Base-by-base conservation (phyloP, 2,113 vertebrate species). In the Cyprinodon variegatus region DNA sequence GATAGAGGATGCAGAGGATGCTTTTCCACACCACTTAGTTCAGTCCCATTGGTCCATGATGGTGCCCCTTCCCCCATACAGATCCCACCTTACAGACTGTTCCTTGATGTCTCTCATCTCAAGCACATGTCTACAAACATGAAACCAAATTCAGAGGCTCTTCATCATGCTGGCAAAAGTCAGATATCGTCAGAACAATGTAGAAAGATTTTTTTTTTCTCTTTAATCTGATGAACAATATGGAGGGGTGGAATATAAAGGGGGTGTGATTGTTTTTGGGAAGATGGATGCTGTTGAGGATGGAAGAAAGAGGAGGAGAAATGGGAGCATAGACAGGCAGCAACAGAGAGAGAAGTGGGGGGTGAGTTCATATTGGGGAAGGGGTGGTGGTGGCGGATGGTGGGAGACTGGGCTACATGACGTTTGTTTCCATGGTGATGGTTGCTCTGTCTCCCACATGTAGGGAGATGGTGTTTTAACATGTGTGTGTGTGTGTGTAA, bases 371-470 rank as follows among this genome's bases (percentile, higher is more conserved):
- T 87, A 91, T 85, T 88, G 89, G 80, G 88, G 82, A 79, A 63
- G 78, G 81, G 83, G 79, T 39, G 53, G 76, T 38, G 72, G 76
- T 41, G 73, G 67, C 64, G 75, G 80, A 86, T 85, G 81, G 84
- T 89, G 84, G 87, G 86, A 90, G 91, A 91, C 85, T 65, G 65
- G 81, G 88, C 85, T 86, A 83, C 88, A 79, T 92, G 91, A 93
- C 85, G 87, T 91, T 90, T 92, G 92, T 93, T 93, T 90, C 91
- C 91, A 93, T 93, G 92, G 92, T 87, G 89, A 93, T 88, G 82
- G 89, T 89, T 82, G 91, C 91, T 90, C 90, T 66, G 84, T 92
- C 91, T 93, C 89, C 91, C 89, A 91, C 89, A 84, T 76, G 76
- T 72, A 89, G 77, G 65, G 87, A 90, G 88, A 86, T 82, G 79